Conservation (phyloP, 1,140 invertebrate species). For the Eufriesea mexicana region DNA sequence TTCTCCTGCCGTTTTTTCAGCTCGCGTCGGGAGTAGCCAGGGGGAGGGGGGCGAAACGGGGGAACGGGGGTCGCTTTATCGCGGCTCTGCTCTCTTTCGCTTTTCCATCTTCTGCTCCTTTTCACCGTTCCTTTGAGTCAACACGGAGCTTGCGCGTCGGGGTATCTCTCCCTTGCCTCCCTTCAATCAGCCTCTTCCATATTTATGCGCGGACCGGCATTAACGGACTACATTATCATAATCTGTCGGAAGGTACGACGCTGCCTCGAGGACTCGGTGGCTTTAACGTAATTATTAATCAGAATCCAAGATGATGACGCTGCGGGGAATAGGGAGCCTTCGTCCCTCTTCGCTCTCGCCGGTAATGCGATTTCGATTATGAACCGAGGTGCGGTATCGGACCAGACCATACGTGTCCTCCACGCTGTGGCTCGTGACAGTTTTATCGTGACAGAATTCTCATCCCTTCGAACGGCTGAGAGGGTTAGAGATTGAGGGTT, state of each 20-base stretch:
- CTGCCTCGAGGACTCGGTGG: slow-evolving; percentile 45
- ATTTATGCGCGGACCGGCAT: slow-evolving; percentile 67
- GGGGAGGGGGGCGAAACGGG: no score
- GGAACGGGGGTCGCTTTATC: slow-evolving; percentile 10
- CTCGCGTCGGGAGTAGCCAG: no score
- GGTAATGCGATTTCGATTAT: slow-evolving; percentile 30
- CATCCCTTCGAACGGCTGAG: no score
- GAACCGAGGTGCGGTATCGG: neutral
- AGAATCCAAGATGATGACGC: slow-evolving; percentile 54
- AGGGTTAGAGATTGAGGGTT: neutral
- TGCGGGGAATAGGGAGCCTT: slow-evolving; percentile 16
- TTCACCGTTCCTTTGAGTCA: slow-evolving; percentile 52
- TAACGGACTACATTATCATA: slow-evolving; percentile 73
- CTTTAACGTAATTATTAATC: slow-evolving; percentile 67
- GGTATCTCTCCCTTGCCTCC: slow-evolving; percentile 54
- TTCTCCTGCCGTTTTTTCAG: slow-evolving; percentile 30
- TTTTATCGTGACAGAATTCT: no score
- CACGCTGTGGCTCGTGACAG: no score
- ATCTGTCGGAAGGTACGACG: slow-evolving; percentile 66
- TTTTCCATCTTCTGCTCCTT: slow-evolving; percentile 47
- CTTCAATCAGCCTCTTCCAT: slow-evolving; percentile 74
- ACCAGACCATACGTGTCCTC: neutral
- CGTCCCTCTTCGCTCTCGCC: no score
- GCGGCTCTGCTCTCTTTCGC: slow-evolving; percentile 15
- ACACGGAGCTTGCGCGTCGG: slow-evolving; percentile 48